A percentile compares a stretch with the other conserved stretches of the same genome.
Conservation (phyloP, 64 coral and sea anemone species). For the Platygyra sinensis region DNA sequence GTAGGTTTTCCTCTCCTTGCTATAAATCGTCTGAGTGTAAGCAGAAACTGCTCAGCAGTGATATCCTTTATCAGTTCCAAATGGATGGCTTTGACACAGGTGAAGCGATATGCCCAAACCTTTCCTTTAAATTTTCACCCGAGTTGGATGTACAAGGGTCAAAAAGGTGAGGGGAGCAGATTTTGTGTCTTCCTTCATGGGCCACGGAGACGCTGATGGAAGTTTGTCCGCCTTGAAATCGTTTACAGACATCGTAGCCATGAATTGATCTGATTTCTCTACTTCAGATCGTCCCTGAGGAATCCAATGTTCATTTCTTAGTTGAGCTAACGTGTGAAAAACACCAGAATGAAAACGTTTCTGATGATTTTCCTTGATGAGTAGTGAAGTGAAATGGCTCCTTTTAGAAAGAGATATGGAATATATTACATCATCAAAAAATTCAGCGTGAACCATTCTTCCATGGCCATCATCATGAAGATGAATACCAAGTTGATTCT, state of each 20-base stretch:
- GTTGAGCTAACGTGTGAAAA: not conserved
- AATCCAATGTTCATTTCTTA: not conserved
- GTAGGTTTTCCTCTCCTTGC: not conserved
- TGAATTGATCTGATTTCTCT: constrained; percentile 14
- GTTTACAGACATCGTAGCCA: constrained; percentile 34
- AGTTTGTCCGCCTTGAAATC: too few relatives aligned
- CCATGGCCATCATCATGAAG: constrained; percentile 11
- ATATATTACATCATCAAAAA: not conserved
- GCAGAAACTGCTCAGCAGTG: constrained; percentile 43
- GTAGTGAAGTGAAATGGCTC: constrained; percentile 21
- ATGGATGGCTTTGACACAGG: constrained; percentile 41
- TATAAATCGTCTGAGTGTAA: constrained; percentile 16
- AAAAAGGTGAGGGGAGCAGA: too few relatives aligned
- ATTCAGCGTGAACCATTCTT: constrained; percentile 18
- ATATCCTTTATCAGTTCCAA: constrained; percentile 47
- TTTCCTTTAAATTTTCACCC: too few relatives aligned
- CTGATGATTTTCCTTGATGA: constrained; percentile 26
- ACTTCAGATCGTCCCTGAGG: not conserved
- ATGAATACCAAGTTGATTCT: constrained; percentile 17
- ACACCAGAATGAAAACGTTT: constrained; percentile 14
- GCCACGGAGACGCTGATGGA: too few relatives aligned
- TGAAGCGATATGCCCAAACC: constrained; percentile 50
- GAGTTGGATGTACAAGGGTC: too few relatives aligned
- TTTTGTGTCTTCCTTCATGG: too few relatives aligned
- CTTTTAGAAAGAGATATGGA: constrained; percentile 1